Conservation (phyloP, 2,888 invertebrate species). For the Nasonia oneida region DNA sequence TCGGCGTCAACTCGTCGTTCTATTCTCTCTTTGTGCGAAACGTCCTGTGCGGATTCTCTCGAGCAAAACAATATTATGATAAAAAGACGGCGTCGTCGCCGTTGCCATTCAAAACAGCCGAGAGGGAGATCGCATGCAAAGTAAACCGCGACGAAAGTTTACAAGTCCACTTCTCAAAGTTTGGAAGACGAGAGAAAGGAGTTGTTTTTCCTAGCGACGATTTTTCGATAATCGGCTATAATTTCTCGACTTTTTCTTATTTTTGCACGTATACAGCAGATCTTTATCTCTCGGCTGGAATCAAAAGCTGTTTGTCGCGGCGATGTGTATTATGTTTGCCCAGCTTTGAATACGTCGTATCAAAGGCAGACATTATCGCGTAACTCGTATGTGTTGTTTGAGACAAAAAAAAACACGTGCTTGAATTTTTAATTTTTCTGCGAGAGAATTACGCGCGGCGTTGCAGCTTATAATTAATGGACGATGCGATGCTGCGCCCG, state of each 20-base stretch:
- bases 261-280: too few species aligned
- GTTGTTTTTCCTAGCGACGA: not conserved
- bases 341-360: too few species aligned
- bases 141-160: not conserved
- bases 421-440: too few species aligned
- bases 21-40: too few species aligned
- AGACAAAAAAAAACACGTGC: too few species aligned
- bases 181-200: not conserved
- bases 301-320: too few species aligned
- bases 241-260: not conserved
- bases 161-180: not conserved
- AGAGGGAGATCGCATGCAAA: not conserved
- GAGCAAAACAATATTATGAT: not conserved
- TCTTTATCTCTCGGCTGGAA: too few species aligned
- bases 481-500: not conserved
- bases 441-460: not conserved
- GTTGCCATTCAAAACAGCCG: not conserved
- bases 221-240: not conserved
- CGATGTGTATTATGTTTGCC: too few species aligned
- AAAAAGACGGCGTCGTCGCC: not conserved
- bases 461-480: not conserved
- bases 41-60: not conserved
- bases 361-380: too few species aligned
- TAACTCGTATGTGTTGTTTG: too few species aligned
- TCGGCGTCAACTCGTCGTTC: too few species aligned